phyloP scores from a whole-genome alignment of 2,797 vertebrate species.

The Furcifer pardalis region DNA sequence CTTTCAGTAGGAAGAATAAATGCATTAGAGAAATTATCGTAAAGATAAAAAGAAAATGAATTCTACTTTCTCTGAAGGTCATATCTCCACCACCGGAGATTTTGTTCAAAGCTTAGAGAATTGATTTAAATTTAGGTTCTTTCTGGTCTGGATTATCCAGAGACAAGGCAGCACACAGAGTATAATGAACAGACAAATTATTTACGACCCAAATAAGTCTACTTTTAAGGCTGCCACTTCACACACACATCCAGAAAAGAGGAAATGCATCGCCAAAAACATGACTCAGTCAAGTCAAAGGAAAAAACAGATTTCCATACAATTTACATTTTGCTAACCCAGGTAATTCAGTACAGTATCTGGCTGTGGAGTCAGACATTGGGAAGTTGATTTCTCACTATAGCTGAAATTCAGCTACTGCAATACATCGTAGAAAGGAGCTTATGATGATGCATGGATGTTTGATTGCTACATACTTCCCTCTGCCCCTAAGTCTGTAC shows the following conservation, averaged over 20 bases:
- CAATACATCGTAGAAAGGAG: too few species aligned
- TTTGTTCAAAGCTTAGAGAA: conserved; percentile 65
- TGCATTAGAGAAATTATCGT: conserved; percentile 66
- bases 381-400: too few species aligned
- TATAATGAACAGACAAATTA: not conserved
- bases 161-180: not conserved
- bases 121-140: conserved; percentile 55
- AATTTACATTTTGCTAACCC: not conserved
- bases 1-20: conserved; percentile 64
- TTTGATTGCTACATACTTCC: too few species aligned
- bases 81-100: conserved; percentile 53
- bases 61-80: conserved; percentile 67
- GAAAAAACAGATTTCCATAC: not conserved
- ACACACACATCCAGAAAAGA: not conserved
- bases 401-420: too few species aligned
- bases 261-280: not conserved
- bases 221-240: not conserved
- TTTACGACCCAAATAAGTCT: not conserved
- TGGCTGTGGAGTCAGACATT: too few species aligned
- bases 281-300: not conserved
- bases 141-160: conserved; percentile 12
- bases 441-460: too few species aligned
- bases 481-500: too few species aligned
- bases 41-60: conserved; percentile 67
- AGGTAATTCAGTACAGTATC: too few species aligned